phyloP scores from a whole-genome alignment of 2,888 invertebrate species.

The Lissonota sp. region DNA sequence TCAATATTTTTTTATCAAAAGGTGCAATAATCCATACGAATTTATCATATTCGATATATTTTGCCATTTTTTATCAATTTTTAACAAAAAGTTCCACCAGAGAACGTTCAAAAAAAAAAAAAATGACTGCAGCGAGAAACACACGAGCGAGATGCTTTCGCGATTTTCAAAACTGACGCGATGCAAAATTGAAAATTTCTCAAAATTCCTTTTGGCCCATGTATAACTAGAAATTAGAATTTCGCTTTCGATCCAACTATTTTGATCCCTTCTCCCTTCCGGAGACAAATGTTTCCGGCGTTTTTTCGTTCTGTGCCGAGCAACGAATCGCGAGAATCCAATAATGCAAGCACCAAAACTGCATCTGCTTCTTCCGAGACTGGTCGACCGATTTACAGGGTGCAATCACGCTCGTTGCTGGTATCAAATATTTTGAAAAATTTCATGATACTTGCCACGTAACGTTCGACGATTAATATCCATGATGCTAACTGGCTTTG shows the following conservation, averaged over 20 bases:
- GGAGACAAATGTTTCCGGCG: slow-evolving; percentile 44
- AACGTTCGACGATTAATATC: too few relatives aligned
- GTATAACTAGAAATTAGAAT: slow-evolving; percentile 20
- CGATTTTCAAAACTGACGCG: slow-evolving; percentile 1
- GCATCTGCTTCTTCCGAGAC: slow-evolving; percentile 33
- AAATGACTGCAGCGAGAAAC: slow-evolving; percentile 43
- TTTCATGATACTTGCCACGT: too few relatives aligned
- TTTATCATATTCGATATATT: too few relatives aligned
- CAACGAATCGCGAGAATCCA: slow-evolving; percentile 47
- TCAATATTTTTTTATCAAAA: too few relatives aligned
- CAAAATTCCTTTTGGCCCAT: slow-evolving; percentile 4
- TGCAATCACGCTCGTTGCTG: neutral
- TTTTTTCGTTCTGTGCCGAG: slow-evolving; percentile 51
- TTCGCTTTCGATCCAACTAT: neutral
- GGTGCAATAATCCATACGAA: too few relatives aligned
- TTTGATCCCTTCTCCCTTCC: neutral
- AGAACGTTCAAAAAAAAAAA: too few relatives aligned
- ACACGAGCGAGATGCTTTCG: neutral
- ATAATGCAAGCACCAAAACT: slow-evolving; percentile 44
- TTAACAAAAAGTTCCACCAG: too few relatives aligned
- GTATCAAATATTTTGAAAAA: neutral
- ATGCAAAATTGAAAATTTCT: slow-evolving; percentile 25
- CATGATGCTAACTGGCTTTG: slow-evolving; percentile 49
- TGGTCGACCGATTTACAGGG: slow-evolving; percentile 35
- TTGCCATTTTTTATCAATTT: too few relatives aligned